phyloP scores from a whole-genome alignment of 2,113 vertebrate species.

The Benitochromis conjunctus region DNA sequence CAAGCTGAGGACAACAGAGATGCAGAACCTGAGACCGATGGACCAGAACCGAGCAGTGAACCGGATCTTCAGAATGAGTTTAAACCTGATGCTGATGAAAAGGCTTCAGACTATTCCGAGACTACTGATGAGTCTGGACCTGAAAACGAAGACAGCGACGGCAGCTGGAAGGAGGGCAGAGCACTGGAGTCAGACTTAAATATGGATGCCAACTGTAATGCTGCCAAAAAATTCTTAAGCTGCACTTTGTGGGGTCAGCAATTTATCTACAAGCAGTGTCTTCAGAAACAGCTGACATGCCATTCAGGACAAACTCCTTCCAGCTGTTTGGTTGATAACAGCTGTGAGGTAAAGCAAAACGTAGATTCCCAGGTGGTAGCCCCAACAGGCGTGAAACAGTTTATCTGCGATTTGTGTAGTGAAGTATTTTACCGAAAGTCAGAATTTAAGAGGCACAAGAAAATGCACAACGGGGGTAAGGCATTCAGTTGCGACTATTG shows the following conservation, averaged over 20 bases:
- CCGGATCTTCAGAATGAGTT: neutral
- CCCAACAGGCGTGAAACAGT: neutral
- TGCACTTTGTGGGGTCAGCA: slow-evolving; percentile 13
- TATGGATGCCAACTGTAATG: neutral
- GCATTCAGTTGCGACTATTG: neutral
- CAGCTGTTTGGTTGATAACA: neutral
- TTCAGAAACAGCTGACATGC: neutral
- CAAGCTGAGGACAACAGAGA: neutral
- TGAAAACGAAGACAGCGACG: neutral
- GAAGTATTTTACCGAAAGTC: neutral
- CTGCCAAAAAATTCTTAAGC: neutral
- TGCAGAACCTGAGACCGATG: neutral
- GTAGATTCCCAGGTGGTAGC: neutral
- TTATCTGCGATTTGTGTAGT: neutral
- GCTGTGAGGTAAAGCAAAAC: neutral
- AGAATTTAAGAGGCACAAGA: neutral
- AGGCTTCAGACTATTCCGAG: neutral
- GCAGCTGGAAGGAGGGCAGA: neutral
- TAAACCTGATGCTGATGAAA: neutral
- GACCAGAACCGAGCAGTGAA: neutral
- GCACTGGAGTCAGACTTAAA: neutral
- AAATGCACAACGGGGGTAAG: neutral
- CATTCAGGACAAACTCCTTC: neutral
- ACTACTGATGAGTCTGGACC: neutral
- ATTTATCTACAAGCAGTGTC: neutral